Base-by-base conservation (phyloP, 2,888 invertebrate species). In the Drosophila differens region DNA sequence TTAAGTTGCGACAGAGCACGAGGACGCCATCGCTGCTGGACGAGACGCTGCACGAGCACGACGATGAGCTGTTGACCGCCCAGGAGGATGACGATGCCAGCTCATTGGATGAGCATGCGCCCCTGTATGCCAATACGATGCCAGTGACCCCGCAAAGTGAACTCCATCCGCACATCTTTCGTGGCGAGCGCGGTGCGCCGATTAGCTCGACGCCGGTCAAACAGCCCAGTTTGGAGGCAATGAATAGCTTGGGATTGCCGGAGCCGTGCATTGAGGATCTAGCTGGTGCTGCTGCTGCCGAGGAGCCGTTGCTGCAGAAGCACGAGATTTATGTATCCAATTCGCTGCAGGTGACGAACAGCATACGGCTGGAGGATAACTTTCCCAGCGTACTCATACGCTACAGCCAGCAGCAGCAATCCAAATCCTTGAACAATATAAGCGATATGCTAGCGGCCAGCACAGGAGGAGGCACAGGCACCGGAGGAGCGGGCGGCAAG, bases 221-320 rank as follows among this genome's bases (percentile, higher is more conserved):
- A 58, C 81, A 77, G 44, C 89, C 83, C 51, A 89, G 90, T 14
- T 54, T 90, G 53, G 81, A 91, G 63, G 91, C 92, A 4, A 93
- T 93, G 93, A 93, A 94, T 53, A 93, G 91, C 28, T 67, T 93
- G 70, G 93, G 93, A 7, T 72, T 94, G 71, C 92, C 92, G 4
- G 69, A 75, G 30, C 22, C 47, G 5, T 35, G 44, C 37, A 61
- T 37, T 52, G 66, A 41, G 4, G 47, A 47, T 47, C 9, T 25
- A 7, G 25, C 25, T 47, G 28, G 39, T 7, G 59, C 58, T 35
- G 35, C 14, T 7, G 69, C 60, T 19, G 71, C 63, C 22, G 81
- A 84, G 22, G 79, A 89, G 57, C 86, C 92, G 9, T 76, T 90
- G 55, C 83, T 93, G 44, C 85, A 86, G n/a, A 90, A 85, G 53